These are phyloP conservation scores for Oxystoma pomonae DNA, from an alignment of 2,888 invertebrate species.

Conservation along the genomic window DNA sequence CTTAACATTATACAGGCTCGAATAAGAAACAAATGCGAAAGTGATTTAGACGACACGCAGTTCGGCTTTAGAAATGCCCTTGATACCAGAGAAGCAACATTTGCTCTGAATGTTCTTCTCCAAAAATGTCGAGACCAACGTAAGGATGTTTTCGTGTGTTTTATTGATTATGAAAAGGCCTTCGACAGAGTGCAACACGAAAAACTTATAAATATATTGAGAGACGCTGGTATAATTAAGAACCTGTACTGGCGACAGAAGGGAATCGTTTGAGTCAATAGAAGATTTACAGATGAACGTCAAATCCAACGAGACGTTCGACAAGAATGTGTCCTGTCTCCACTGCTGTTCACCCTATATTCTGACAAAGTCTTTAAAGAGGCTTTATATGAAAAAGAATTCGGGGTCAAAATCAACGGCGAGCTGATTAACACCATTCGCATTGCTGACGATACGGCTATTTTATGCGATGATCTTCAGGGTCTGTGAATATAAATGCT, in stretches of 20 bases:
- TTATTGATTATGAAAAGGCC: not conserved
- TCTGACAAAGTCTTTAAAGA: not conserved
- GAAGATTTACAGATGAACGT: not conserved
- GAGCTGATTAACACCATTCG: not conserved
- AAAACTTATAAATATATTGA: not conserved
- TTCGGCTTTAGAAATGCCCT: not conserved
- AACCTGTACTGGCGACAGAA: not conserved
- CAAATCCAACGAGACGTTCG: not conserved
- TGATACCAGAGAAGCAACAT: not conserved
- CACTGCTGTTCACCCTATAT: not conserved
- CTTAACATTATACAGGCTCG: not conserved
- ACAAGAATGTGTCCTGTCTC: conserved; percentile 1
- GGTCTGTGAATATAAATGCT: too few relatives aligned
- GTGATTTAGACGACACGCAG: not conserved
- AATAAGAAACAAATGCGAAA: not conserved
- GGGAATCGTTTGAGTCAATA: not conserved
- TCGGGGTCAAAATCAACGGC: not conserved
- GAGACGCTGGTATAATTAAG: not conserved
- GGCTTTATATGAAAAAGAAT: not conserved
- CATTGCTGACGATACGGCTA: too few relatives aligned
- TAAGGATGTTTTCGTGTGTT: not conserved
- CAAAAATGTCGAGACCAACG: not conserved
- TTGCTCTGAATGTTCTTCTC: not conserved
- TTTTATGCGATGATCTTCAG: too few relatives aligned
- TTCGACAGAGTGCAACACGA: not conserved